Evolutionary conservation across 2,113 vertebrate species (phyloP).

Genomic region (Prietella phreatophila): DNA sequence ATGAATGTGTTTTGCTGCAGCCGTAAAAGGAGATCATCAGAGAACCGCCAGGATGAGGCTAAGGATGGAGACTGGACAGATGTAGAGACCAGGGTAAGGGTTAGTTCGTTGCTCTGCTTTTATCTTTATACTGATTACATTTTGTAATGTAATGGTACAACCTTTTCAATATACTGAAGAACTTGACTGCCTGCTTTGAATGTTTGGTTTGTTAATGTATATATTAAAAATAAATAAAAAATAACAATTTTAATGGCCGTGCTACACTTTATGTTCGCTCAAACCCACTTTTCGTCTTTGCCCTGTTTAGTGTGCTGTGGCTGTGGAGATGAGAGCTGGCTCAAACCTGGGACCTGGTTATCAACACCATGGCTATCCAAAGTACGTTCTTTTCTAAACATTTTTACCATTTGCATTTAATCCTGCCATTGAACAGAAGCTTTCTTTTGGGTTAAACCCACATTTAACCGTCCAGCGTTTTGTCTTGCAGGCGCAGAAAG

Average conservation of each 20-base stretch:
- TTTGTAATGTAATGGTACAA: background rate
- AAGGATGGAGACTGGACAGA: slow-evolving; percentile 84
- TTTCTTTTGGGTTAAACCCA: background rate
- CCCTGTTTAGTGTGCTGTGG: slow-evolving; percentile 82
- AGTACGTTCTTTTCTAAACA: slow-evolving; percentile 75
- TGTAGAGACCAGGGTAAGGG: slow-evolving; percentile 87
- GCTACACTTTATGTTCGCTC: background rate
- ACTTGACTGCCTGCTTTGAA: background rate
- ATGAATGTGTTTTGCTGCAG: slow-evolving; percentile 60
- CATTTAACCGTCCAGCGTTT: background rate
- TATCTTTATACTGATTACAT: background rate
- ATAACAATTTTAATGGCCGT: background rate
- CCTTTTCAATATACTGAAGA: background rate
- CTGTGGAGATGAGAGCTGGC: slow-evolving; percentile 89
- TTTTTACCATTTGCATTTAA: background rate
- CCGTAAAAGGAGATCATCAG: slow-evolving; percentile 84
- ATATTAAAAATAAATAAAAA: no score
- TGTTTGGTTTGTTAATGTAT: no score
- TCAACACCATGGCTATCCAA: slow-evolving; percentile 85
- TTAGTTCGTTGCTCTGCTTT: background rate
- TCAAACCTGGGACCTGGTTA: slow-evolving; percentile 84
- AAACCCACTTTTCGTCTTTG: background rate
- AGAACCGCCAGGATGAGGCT: slow-evolving; percentile 55
- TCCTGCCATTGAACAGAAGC: background rate
- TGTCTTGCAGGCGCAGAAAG: slow-evolving; percentile 81